A percentile compares a stretch with the other conserved stretches of the same genome.
These are phyloP conservation scores for Acanthaster planci DNA, from an alignment of 35 echinoderm and acorn worm genomes.

Conservation along the genomic window DNA sequence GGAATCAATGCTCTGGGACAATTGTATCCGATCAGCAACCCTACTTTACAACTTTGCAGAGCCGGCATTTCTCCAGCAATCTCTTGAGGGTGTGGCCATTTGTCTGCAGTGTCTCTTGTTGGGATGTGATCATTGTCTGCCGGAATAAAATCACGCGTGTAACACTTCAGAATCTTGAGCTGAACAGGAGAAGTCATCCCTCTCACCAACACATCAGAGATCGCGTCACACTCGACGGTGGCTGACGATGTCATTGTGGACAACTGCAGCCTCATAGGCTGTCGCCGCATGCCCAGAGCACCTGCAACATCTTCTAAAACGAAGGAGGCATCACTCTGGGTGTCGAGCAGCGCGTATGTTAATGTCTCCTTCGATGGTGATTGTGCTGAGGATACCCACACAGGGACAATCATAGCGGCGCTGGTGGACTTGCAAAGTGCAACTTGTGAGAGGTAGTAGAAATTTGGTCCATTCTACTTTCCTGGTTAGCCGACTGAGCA, in stretches of 20 bases:
- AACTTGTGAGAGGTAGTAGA: neutral
- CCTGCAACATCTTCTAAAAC: neutral
- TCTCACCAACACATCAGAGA: slow-evolving; percentile 27
- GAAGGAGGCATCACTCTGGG: slow-evolving; percentile 35
- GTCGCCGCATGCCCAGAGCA: slow-evolving; percentile 19
- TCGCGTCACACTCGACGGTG: neutral
- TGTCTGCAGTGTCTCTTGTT: neutral
- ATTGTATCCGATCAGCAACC: slow-evolving; percentile 39
- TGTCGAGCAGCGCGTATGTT: slow-evolving; percentile 42
- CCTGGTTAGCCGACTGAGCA: neutral
- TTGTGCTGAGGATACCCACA: slow-evolving; percentile 4
- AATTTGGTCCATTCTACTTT: neutral
- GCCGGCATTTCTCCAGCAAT: slow-evolving; percentile 27
- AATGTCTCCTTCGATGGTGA: slow-evolving; percentile 23
- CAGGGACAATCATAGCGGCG: slow-evolving; percentile 48
- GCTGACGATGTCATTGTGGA: slow-evolving; percentile 27
- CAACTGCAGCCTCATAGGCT: neutral
- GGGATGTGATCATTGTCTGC: slow-evolving; percentile 26
- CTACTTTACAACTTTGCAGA: slow-evolving; percentile 2
- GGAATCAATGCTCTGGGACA: slow-evolving; percentile 14
- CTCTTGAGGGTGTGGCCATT: neutral
- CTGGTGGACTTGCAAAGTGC: slow-evolving; percentile 14
- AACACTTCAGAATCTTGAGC: neutral
- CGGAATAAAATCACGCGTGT: slow-evolving; percentile 25
- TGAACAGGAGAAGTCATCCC: neutral